A percentile compares a stretch with the other conserved stretches of the same genome.
These are phyloP conservation scores for Tetramorium parvispinum DNA, from an alignment of 1,140 invertebrate species.

Conservation along the genomic window DNA sequence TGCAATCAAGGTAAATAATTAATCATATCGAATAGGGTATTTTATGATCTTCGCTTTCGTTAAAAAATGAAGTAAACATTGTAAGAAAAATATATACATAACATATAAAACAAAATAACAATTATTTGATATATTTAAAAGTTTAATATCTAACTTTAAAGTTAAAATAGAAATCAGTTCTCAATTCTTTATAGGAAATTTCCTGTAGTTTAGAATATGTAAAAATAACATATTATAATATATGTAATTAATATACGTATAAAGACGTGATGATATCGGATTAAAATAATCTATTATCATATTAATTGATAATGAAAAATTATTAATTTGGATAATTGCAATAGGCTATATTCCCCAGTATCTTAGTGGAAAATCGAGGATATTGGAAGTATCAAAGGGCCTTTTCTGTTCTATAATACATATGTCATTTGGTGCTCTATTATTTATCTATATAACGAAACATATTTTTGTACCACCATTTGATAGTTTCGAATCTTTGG, in stretches of 20 bases:
- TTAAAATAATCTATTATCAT: background rate
- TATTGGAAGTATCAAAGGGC: conserved; percentile 68
- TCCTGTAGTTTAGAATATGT: too few relatives aligned
- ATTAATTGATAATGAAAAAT: background rate
- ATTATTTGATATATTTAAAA: too few relatives aligned
- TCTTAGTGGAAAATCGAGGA: conserved; percentile 91
- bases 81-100: too few relatives aligned
- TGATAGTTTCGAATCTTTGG: background rate
- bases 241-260: too few relatives aligned
- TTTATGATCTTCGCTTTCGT: background rate
- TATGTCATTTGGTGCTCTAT: conserved; percentile 44
- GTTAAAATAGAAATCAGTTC: too few relatives aligned
- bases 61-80: too few relatives aligned
- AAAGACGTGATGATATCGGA: too few relatives aligned
- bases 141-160: too few relatives aligned
- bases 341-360: background rate
- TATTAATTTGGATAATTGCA: conserved; percentile 9
- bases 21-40: background rate
- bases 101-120: too few relatives aligned
- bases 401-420: conserved; percentile 52
- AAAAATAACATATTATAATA: too few relatives aligned
- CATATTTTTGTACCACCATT: conserved; percentile 35
- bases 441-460: conserved; percentile 61
- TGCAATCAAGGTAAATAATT: conserved; percentile 40
- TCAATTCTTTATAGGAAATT: too few relatives aligned